Base-by-base conservation (phyloP, 2,113 vertebrate species). In the Apodemus sylvaticus region DNA sequence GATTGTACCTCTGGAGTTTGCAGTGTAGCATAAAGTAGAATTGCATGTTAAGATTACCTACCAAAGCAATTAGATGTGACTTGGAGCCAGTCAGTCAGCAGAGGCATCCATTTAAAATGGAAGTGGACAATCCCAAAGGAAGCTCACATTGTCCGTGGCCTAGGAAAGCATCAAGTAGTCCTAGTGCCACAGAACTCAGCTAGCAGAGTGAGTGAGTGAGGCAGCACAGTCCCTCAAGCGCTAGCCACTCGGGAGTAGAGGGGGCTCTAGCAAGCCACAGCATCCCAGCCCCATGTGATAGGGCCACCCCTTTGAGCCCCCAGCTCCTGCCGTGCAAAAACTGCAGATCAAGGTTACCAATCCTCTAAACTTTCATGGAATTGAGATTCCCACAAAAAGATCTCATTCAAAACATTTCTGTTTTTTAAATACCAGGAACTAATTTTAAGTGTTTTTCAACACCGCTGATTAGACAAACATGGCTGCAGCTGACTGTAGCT, bases 1-100 rank as follows among this genome's bases (percentile, higher is more conserved):
- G 90, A 81, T 94, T 92, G 71, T 96, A 6, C 94, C 92, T 96
- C 95, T 97, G 94, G 92, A 91, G 79, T 97, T 97, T 96, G 97
- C 96, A 96, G 60, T 96, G 58, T 48, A 68, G 96, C 78, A 0
- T 2, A 91, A 98, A 66, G 64, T 24, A 60, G 96, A 94, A 95
- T 83, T 93, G 97, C 93, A 94, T 7, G 31, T 95, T 92, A 95
- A 97, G 94, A 92, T 98, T 93, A 48, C 93, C 96, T 96, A 64
- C 93, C 91, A 97, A 87, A 95, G 96, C 42, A 88, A 7, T 88
- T 55, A 12, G 36, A 42, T 36, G 36, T 92, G 58, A 51, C 90
- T 86, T 86, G 90, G 90, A 93, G 51, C 70, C 85, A 77, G 0
- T 68, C 58, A 60, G 0, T 64, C 68, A 93, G 31, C 64, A 73